Evolutionary conservation across 2,113 vertebrate genomes (phyloP), one percentile per base, ranked within the genome.

Genomic region (Reinhardtius hippoglossoides): DNA sequence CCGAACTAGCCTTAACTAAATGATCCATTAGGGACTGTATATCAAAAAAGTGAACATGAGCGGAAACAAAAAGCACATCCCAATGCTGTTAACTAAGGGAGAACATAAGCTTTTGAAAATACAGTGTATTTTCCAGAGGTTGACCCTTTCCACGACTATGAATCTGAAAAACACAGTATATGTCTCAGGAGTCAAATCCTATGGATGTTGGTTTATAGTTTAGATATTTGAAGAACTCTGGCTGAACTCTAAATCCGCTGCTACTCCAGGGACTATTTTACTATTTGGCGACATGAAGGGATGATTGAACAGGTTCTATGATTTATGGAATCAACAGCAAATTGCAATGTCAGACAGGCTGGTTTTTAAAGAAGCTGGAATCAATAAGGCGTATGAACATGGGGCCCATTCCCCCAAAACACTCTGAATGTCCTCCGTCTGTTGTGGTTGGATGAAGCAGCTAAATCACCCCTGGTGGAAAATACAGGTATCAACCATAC

Each of bases 321-420:
- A 57, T 69, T 69, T 27, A 66, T 15, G 26, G 14, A 84, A 66
- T 57, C 15, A 35, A 63, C 21, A 2, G 2, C 20, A 74, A 72
- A 24, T 62, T 3, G 31, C 23, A 31, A 8, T 31, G 6, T 31
- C 5, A 31, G 31, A 31, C 27, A 6, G 27, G 27, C 6, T 31
- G 27, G 31, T 31, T 31, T 72, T 58, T 5, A 46, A 42, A 57
- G 8, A 56, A 24, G 24, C 56, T 57, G 18, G 12, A 85, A 74
- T 83, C 50, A 57, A 71, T 71, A 61, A 7, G 1, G 5, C 15
- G 48, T 37, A 37, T 61, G 35, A 75, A 72, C 21, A 55, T 9
- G 2, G 12, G 21, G 40, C 8, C 12, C 31, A n/a, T 42, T 78
- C 24, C 56, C 56, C 56, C 40, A 21, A 21, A 65, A 54, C 64